Base-by-base conservation (phyloP, 92 coral and sea anemone genomes). In the Phymanthus crucifer region DNA sequence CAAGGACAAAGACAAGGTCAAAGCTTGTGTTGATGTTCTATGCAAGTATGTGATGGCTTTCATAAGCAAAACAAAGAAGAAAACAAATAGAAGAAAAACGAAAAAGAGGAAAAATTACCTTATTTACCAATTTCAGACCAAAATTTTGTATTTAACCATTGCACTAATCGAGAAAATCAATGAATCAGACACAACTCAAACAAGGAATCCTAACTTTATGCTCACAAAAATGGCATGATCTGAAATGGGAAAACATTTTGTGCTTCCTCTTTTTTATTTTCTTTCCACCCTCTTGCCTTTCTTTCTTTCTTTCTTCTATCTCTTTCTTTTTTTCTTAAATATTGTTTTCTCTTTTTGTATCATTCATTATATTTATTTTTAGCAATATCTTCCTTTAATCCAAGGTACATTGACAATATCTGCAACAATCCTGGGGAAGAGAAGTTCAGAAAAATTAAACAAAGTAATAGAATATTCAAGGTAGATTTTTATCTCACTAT, bases 391-490 rank as follows among this genome's bases (percentile, higher is more conserved):
- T 54, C 7, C 1, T 61, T 32, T 24, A 61, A 12, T 61, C 27
- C 32, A 61, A 61, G 68, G 35, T 61, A 95, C 80, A 69, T 95
- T 77, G 98, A 95, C 56, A 95, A 95, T 58, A 83, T 95, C 19
- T 90, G 94, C 69, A 83, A 86, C 57, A 87, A 95, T 71, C 95
- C 98, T 35, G 97, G 86, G 32, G 97, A 95, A 58, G 97, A 93
- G 38, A 95, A 93, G 67, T 95, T 70, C 72, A 85, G 89, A 61
- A 95, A 88, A 80, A 90, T 95, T 54, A 95, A 89, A 56, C 91
- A 90, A 72, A 84, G 95, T 74, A 95, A 95, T 46, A 84, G 54
- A 90, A 73, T 95, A 32, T 95, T 93, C 73, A 93, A 95, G 98
- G 98, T 95, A 54, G 76, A 67, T n/a, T 61, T 17, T 2, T 54